Percentiles rank a stretch among this genome's conserved stretches.
phyloP scores from a whole-genome alignment of 2,888 invertebrate genomes.

The Phengaris alcon region DNA sequence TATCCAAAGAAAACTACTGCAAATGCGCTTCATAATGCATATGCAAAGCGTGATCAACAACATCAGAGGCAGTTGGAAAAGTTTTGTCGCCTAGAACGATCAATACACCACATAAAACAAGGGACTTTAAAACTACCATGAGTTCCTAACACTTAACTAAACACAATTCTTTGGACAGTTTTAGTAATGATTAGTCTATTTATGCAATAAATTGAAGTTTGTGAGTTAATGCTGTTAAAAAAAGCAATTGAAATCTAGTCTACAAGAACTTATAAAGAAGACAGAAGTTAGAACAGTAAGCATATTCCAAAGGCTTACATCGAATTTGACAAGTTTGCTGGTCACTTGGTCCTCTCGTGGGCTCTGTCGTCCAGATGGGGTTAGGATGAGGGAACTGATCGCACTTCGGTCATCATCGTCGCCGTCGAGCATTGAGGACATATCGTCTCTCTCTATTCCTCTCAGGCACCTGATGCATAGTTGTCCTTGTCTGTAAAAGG shows the following conservation, averaged over 20 bases:
- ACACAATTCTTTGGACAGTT: constrained; percentile 39
- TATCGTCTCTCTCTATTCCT: constrained; percentile 80
- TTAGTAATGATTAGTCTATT: constrained; percentile 59
- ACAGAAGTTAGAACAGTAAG: constrained; percentile 29
- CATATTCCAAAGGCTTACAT: constrained; percentile 65
- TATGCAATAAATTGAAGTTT: constrained; percentile 54
- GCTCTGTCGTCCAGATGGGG: constrained; percentile 65
- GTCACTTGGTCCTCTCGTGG: constrained; percentile 67
- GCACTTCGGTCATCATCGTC: constrained; percentile 87
- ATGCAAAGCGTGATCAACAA: constrained; percentile 81
- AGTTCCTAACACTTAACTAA: background rate
- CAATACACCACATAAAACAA: constrained; percentile 69
- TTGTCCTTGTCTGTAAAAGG: constrained; percentile 84
- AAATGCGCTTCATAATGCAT: constrained; percentile 81
- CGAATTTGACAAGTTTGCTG: constrained; percentile 77
- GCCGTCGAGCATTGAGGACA: constrained; percentile 83
- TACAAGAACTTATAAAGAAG: constrained; percentile 43
- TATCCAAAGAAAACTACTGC: constrained; percentile 81
- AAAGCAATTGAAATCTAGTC: constrained; percentile 39
- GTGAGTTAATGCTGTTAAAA: constrained; percentile 62
- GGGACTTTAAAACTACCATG: constrained; percentile 35
- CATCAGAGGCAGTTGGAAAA: constrained; percentile 80
- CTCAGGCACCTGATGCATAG: constrained; percentile 89
- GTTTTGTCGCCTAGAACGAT: constrained; percentile 79
- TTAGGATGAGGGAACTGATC: constrained; percentile 75